These are phyloP conservation scores for Falco peregrinus DNA, from an alignment of 2,797 vertebrate genomes.

Conservation along the genomic window DNA sequence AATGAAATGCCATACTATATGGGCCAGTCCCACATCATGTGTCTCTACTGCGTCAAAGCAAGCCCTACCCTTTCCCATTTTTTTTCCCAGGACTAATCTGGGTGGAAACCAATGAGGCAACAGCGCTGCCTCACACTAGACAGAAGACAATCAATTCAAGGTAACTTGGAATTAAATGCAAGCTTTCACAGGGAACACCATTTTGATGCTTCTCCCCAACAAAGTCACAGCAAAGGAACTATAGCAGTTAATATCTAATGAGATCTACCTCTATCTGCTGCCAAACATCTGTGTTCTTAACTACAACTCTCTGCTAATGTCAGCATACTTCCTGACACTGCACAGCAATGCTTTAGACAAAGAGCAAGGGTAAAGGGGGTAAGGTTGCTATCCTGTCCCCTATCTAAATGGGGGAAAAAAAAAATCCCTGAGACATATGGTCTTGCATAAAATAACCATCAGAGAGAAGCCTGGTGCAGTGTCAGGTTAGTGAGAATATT, in stretches of 20 bases:
- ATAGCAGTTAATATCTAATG: background rate
- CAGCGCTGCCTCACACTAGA: background rate
- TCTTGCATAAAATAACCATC: slow-evolving; percentile 59
- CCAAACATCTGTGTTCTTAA: slow-evolving; percentile 58
- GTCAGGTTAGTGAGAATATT: slow-evolving; percentile 36
- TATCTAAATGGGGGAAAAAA: background rate
- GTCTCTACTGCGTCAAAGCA: background rate
- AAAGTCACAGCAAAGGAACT: background rate
- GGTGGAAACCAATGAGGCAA: background rate
- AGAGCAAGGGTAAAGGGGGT: background rate
- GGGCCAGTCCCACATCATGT: no score
- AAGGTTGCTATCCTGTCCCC: background rate
- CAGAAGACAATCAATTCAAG: background rate
- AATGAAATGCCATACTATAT: background rate
- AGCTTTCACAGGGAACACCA: background rate
- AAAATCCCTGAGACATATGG: slow-evolving; percentile 41
- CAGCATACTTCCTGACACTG: background rate
- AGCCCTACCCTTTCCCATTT: background rate
- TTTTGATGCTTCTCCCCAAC: background rate
- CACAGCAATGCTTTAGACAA: background rate
- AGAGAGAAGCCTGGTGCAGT: background rate
- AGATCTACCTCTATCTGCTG: slow-evolving; percentile 1
- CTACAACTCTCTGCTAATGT: background rate
- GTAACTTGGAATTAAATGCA: background rate
- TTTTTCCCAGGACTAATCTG: background rate